Evolutionary conservation across 2,113 vertebrate genomes (phyloP), one percentile per base, ranked within the genome.

Genomic region (Sebastes schlegelii): DNA sequence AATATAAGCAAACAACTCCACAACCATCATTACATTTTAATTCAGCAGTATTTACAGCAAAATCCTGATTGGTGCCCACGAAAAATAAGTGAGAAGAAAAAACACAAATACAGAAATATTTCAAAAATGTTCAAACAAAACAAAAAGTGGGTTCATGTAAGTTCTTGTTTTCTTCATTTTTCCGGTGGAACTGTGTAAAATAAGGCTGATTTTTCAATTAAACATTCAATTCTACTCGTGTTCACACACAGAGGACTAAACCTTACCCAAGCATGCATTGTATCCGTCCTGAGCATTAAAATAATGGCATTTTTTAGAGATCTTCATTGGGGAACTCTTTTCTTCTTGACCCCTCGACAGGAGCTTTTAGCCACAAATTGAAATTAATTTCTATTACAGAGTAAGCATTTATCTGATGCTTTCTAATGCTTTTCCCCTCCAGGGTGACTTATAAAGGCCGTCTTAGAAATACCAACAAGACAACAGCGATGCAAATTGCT

Each of bases 391-490:
- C 46, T 14, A 3, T 52, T 1, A 21, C 23, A 14, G 42, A 17
- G 51, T 1, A 21, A n/a, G 6, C 13, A 19, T 63, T 26, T 49
- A 52, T 64, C 64, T 68, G 23, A 58, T 48, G 21, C 42, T 40
- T 26, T 61, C 23, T 46, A 14, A 26, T 42, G 8, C 10, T 16
- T 4, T 45, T 7, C 1, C 14, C 4, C 61, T 34, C 34, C 34
- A 34, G 46, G 5, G 10, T 49, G 13, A 49, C 64, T 70, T 34
- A 17, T 12, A 75, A 72, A 43, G 55, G 71, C 21, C n/a, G 21
- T 21, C 48, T 10, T 62, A 21, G 57, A 58, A 84, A 68, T 66
- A 62, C 21, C 40, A 52, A 51, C 19, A 48, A 70, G 26, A n/a
- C 66, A 42, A 19, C 26, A 61, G 17, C 10, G 26, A 45, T 43